Evolutionary conservation across 1,140 invertebrate genomes (phyloP).

Genomic region (Drusus annulatus): DNA sequence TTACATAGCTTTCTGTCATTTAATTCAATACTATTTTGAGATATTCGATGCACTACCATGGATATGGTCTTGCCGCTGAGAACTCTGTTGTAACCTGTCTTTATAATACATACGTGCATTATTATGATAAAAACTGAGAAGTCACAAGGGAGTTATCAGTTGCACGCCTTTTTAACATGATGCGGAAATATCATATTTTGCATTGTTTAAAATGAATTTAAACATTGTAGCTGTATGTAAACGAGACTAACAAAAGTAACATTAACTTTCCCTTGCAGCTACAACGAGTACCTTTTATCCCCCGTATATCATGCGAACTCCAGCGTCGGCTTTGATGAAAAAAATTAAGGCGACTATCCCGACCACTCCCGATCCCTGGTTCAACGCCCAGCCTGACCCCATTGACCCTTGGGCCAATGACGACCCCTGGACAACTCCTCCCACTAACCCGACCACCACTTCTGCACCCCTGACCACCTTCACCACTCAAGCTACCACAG

Average conservation of each 20-base stretch:
- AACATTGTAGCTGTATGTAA: neutral
- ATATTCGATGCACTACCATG: no score
- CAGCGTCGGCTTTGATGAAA: slow-evolving; percentile 49
- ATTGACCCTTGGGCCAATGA: slow-evolving; percentile 69
- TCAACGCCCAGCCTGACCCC: slow-evolving; percentile 60
- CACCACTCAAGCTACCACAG: slow-evolving; percentile 64
- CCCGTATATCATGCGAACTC: slow-evolving; percentile 50
- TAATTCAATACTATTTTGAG: no score
- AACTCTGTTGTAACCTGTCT: no score
- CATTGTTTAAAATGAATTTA: no score
- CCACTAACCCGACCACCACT: slow-evolving; percentile 44
- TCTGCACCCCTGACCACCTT: slow-evolving; percentile 65
- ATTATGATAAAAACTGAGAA: no score
- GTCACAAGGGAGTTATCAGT: no score
- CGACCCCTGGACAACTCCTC: slow-evolving; percentile 68
- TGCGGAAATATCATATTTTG: no score
- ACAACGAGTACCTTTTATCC: slow-evolving; percentile 54
- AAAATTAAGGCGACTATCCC: slow-evolving; percentile 54
- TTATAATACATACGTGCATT: no score
- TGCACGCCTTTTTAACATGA: no score
- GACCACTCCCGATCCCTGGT: slow-evolving; percentile 51
- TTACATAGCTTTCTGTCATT: neutral
- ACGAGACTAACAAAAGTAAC: slow-evolving; percentile 37
- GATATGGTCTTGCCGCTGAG: no score
- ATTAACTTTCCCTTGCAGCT: slow-evolving; percentile 53